phyloP scores from a whole-genome alignment of 92 coral and sea anemone species.

The Heteractis magnifica region DNA sequence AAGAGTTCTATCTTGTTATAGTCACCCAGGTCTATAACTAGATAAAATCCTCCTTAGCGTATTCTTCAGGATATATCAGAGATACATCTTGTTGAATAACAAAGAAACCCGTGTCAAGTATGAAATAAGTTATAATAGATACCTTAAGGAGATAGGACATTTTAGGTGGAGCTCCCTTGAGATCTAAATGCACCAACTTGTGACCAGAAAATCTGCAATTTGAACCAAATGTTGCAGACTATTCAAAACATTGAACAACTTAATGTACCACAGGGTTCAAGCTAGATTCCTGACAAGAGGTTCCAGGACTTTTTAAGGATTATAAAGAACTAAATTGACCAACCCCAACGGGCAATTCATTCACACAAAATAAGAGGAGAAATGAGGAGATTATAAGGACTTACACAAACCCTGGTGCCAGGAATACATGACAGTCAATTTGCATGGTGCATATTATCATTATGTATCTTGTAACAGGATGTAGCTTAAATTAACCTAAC shows the following conservation, averaged over 20 bases:
- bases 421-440: too few species aligned
- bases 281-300: not conserved
- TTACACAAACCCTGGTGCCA: too few species aligned
- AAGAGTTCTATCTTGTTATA: too few species aligned
- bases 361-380: too few species aligned
- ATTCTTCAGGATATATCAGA: not conserved
- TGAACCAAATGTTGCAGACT: not conserved
- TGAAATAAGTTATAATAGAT: not conserved
- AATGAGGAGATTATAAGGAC: too few species aligned
- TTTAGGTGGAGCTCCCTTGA: conserved; percentile 97
- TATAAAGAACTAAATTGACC: too few species aligned
- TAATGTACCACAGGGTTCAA: not conserved
- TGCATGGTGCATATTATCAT: not conserved
- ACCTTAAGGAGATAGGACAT: conserved; percentile 77
- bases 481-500: not conserved
- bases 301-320: too few species aligned
- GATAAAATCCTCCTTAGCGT: too few species aligned
- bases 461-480: not conserved
- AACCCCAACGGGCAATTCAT: too few species aligned
- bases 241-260: not conserved
- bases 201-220: conserved; percentile 70
- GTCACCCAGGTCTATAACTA: too few species aligned
- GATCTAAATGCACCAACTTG: conserved; percentile 87
- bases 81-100: too few species aligned
- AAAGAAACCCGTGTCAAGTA: too few species aligned